These are phyloP conservation scores for Petrocephalus microphthalmus DNA, from an alignment of 2,113 vertebrate genomes.

Conservation along the genomic window DNA sequence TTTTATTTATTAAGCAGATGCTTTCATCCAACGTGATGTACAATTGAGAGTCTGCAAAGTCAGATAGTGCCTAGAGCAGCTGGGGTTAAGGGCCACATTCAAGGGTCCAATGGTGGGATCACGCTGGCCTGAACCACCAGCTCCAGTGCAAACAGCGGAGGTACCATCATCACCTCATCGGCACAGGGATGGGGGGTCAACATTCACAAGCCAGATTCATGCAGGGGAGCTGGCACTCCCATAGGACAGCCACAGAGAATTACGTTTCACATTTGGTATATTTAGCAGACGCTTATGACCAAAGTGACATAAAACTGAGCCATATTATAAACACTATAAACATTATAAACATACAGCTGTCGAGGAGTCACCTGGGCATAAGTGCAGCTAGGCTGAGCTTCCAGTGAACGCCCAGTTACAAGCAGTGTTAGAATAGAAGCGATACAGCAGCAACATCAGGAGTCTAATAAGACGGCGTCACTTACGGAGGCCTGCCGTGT, in stretches of 20 bases:
- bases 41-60: not conserved
- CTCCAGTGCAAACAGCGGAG: not conserved
- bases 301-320: not conserved
- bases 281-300: not conserved
- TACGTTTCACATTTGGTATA: not conserved
- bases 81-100: not conserved
- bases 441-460: not conserved
- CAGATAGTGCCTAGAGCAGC: not conserved
- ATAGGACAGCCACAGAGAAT: not conserved
- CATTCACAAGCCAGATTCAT: not conserved
- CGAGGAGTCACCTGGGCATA: not conserved
- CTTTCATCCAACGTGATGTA: not conserved
- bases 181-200: not conserved
- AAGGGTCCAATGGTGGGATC: not conserved
- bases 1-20: not conserved
- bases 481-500: not conserved
- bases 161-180: not conserved
- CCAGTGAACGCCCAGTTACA: not conserved
- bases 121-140: not conserved
- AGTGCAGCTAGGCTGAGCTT: not conserved
- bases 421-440: not conserved
- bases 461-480: not conserved
- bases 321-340: not conserved
- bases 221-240: not conserved
- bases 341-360: not conserved